phyloP scores from a whole-genome alignment of 2,797 vertebrate genomes.

The Coilia nasus region DNA sequence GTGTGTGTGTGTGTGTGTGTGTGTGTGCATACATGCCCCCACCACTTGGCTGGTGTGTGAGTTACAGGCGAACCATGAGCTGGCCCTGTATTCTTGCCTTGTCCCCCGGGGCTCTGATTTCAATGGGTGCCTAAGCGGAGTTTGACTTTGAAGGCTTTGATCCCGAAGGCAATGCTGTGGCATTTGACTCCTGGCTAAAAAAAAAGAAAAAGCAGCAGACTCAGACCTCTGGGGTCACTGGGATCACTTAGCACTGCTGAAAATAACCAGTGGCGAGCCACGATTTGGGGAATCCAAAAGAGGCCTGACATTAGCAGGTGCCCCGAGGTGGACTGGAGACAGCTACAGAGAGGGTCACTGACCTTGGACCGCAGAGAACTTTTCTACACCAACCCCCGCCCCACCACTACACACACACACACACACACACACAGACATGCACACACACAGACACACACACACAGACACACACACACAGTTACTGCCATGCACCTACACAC shows the following conservation, averaged over 20 bases:
- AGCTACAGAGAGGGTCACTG: constrained; percentile 80
- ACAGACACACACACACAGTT: neutral
- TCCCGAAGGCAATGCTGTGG: constrained; percentile 78
- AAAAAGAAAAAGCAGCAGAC: constrained; percentile 63
- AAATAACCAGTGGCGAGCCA: constrained; percentile 80
- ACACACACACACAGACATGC: neutral
- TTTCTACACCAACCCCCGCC: constrained; percentile 52
- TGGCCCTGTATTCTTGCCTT: constrained; percentile 67
- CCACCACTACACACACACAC: constrained; percentile 35
- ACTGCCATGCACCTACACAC: neutral
- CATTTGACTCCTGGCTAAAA: constrained; percentile 81
- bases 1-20: constrained; percentile 36
- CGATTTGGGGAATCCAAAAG: constrained; percentile 72
- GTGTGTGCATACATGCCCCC: constrained; percentile 36
- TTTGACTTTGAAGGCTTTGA: constrained; percentile 82
- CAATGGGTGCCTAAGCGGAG: constrained; percentile 80
- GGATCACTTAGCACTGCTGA: constrained; percentile 80
- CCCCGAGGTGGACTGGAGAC: constrained; percentile 78
- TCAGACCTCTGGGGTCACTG: constrained; percentile 78
- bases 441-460: neutral
- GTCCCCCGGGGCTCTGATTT: constrained; percentile 76
- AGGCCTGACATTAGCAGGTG: constrained; percentile 78
- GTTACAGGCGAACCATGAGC: constrained; percentile 68
- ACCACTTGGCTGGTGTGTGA: constrained; percentile 63
- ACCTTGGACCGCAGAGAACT: constrained; percentile 78